phyloP scores from a whole-genome alignment of 2,113 vertebrate species.

The Tetrax tetrax region DNA sequence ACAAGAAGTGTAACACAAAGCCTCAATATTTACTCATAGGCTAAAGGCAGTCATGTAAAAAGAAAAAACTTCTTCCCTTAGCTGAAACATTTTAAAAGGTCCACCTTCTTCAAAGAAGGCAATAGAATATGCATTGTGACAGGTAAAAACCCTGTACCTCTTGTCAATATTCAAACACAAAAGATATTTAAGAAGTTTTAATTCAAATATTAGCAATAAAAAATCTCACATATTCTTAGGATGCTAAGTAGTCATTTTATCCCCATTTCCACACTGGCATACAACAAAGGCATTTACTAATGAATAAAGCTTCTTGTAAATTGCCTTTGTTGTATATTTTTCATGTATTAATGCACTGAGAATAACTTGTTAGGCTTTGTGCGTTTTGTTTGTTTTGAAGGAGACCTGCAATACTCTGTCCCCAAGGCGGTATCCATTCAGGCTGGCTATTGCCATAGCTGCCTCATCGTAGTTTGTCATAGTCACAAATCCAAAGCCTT shows the following conservation, averaged over 20 bases:
- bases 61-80: slow-evolving; percentile 82
- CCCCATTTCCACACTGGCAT: slow-evolving; percentile 91
- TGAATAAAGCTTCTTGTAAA: slow-evolving; percentile 81
- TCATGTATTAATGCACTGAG: slow-evolving; percentile 87
- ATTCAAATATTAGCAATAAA: slow-evolving; percentile 89
- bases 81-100: slow-evolving; percentile 88
- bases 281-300: slow-evolving; percentile 88
- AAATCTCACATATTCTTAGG: slow-evolving; percentile 89
- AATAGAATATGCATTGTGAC: slow-evolving; percentile 85
- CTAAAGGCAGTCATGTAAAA: slow-evolving; percentile 87
- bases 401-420: slow-evolving; percentile 98
- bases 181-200: slow-evolving; percentile 88
- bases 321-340: slow-evolving; percentile 87
- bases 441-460: slow-evolving; percentile 97
- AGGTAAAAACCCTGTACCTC: slow-evolving; percentile 86
- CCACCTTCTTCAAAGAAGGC: slow-evolving; percentile 88
- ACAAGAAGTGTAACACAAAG: slow-evolving; percentile 79
- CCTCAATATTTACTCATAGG: slow-evolving; percentile 80
- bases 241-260: slow-evolving; percentile 88
- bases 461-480: slow-evolving; percentile 99
- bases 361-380: slow-evolving; percentile 92
- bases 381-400: slow-evolving; percentile 99
- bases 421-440: slow-evolving; percentile 98
- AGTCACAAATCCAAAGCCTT: slow-evolving; percentile 99
- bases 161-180: slow-evolving; percentile 89